Base-by-base conservation (phyloP, 2,888 invertebrate genomes). In the Drosophila imparisetae region DNA sequence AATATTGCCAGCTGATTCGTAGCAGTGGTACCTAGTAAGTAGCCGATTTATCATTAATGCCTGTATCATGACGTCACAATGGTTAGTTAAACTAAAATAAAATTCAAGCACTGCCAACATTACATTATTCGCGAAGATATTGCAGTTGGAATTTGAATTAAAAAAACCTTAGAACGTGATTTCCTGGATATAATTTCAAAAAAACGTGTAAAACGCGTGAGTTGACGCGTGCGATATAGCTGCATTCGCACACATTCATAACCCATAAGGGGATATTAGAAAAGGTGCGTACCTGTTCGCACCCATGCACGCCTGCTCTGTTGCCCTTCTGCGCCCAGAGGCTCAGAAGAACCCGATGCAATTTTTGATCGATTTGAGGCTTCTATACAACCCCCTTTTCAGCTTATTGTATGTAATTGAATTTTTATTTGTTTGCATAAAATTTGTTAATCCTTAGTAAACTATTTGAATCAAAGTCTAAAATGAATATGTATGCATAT, bases 401-500 rank as follows among this genome's bases (percentile, higher is more conserved):
- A 27, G n/a, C 21, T n/a, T 7, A 34, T 36, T 52, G 52, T 21
- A 52, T 21, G 60, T 52, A 52, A 52, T 60, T 36, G 34, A 60
- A 36, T 50, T 60, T 52, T 60, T 60, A 60, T 60, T 60, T 21
- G 52, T 36, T 60, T 60, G 54, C 36, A 29, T 45, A 63, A 63
- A 63, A 63, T 60, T 60, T 60, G 52, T 60, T 54, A 52, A 29
- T 60, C 10, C 27, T 60, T 52, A 60, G 10, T 52, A 52, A 60
- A 52, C 52, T 66, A 60, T 49, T 49, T 62, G 53, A 62, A 62
- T 75, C 57, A 68, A 53, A 68, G 69, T 68, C 68, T 52, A 69
- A 62, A 54, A 53, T 53, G 52, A 62, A 61, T 45, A 66, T 66
- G 45, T 59, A 48, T 65, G 57, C 40, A 57, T 57, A 30, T 42